phyloP scores from a whole-genome alignment of 2,888 invertebrate species.

The Criorhina ranunculi region DNA sequence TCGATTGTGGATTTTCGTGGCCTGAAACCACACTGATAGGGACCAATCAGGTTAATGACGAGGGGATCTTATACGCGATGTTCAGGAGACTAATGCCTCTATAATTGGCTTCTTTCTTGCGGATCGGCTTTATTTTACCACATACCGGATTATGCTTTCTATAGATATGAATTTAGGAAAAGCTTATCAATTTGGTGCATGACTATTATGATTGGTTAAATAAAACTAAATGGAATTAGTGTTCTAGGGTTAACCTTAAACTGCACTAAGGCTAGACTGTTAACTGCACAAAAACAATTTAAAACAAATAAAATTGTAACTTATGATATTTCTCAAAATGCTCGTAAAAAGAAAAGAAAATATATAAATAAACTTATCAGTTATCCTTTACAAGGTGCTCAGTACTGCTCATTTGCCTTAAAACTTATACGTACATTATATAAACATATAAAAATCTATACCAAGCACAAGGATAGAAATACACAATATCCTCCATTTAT shows the following conservation, averaged over 20 bases:
- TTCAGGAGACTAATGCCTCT: too few species aligned
- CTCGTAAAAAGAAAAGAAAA: slow-evolving; percentile 5
- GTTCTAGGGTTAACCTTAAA: slow-evolving; percentile 58
- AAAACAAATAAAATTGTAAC: slow-evolving; percentile 3
- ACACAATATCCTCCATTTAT: neutral
- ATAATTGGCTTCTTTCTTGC: too few species aligned
- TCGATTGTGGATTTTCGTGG: too few species aligned
- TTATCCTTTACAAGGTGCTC: slow-evolving; percentile 66
- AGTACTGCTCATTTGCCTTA: slow-evolving; percentile 60
- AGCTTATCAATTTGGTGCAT: too few species aligned
- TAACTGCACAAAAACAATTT: neutral
- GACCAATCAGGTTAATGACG: too few species aligned
- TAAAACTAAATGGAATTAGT: neutral
- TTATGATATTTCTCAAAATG: slow-evolving; percentile 10
- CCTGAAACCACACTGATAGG: too few species aligned
- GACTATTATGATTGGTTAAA: too few species aligned
- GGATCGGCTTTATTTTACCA: too few species aligned
- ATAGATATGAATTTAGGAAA: too few species aligned
- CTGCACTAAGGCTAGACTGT: too few species aligned
- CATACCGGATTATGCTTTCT: too few species aligned
- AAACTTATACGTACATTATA: slow-evolving; percentile 39
- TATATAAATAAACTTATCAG: slow-evolving; percentile 48
- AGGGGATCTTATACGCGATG: too few species aligned
- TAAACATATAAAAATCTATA: neutral
- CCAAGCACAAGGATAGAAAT: neutral